These are phyloP conservation scores for Limnephilus rhombicus DNA, from an alignment of 2,888 invertebrate genomes.

Conservation along the genomic window DNA sequence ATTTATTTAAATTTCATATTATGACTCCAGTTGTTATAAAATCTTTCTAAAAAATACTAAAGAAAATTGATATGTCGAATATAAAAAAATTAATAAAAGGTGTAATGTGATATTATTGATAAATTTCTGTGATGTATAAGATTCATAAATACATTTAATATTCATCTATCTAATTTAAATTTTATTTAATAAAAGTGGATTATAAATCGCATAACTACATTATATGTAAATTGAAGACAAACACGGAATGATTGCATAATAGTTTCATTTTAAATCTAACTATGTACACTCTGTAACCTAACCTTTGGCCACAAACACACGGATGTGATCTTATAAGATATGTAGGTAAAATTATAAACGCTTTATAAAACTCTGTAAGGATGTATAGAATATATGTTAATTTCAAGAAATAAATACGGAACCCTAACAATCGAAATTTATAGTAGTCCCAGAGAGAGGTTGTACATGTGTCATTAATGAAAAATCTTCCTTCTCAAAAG, in stretches of 20 bases:
- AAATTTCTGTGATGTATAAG: not conserved
- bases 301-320: not conserved
- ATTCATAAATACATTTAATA: not conserved
- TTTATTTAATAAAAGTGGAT: not conserved
- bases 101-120: not conserved
- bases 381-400: not conserved
- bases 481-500: too few relatives aligned
- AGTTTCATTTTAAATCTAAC: not conserved
- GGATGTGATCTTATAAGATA: not conserved
- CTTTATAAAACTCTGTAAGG: not conserved
- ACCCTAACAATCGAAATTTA: not conserved
- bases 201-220: not conserved
- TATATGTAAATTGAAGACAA: not conserved
- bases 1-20: slow-evolving; percentile 3
- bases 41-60: slow-evolving; percentile 22
- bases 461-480: too few relatives aligned
- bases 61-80: not conserved
- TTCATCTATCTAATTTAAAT: not conserved
- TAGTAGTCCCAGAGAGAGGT: too few relatives aligned
- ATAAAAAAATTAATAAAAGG: not conserved
- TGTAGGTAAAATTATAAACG: not conserved
- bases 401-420: not conserved
- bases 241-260: not conserved
- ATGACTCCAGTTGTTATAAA: not conserved
- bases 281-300: slow-evolving; percentile 16